Evolutionary conservation across 2,113 vertebrate species (phyloP), one percentile per base, ranked within the genome.

Genomic region (Romanogobio albipinnatus): DNA sequence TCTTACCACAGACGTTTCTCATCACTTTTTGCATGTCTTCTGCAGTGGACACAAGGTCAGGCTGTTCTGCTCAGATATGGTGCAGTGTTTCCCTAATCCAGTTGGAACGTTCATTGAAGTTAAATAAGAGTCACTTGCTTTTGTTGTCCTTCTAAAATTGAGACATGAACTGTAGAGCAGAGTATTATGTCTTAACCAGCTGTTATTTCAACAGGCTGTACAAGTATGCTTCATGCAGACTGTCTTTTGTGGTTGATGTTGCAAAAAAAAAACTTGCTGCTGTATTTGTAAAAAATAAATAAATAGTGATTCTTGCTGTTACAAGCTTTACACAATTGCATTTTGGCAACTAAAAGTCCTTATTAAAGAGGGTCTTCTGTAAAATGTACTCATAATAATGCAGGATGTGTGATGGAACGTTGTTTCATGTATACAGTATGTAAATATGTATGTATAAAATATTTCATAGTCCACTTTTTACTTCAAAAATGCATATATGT

Each of bases 11-110:
- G 36, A 71, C 53, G 36, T 17, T 29, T 14, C n/a, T 26, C 49
- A 47, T n/a, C 24, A 19, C 75, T 62, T 71, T 78, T 66, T 5
- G 29, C 17, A 5, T 1, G 9, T 22, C 47, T 66, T 24, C 14
- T 64, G 68, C 51, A 70, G 78, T 56, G n/a, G 19, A 51, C 68
- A 84, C 80, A 85, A 88, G 84, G 84, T 88, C 84, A 86, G 39
- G 80, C n/a, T 81, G n/a, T 78, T 77, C 84, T 81, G 56, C n/a
- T 75, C 64, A 36, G 19, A 62, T 58, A 68, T 59, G 49, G 29
- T 19, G 26, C 84, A 74, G 26, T 85, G 84, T 39, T 75, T 85
- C 22, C 59, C 14, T 61, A 22, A 39, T 14, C 76, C 33, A n/a
- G 76, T 24, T 14, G 58, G 56, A 77, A 9, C 1, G 8, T 19